phyloP scores from a whole-genome alignment of 2,797 vertebrate genomes.

The Sternotherus odoratus region DNA sequence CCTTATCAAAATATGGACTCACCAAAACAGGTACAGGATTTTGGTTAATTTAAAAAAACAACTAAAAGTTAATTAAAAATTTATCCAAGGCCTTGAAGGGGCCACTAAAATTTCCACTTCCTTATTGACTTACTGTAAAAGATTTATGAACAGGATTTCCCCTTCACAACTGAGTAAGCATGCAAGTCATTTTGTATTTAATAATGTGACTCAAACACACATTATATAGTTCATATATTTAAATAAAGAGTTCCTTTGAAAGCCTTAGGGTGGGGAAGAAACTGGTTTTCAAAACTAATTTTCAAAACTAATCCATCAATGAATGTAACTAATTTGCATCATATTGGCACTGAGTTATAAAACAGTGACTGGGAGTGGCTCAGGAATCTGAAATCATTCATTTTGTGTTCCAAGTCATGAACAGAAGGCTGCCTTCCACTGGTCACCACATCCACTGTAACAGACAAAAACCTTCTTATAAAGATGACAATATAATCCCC shows the following conservation, averaged over 20 bases:
- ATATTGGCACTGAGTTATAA: conserved; percentile 36
- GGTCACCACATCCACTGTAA: conserved; percentile 77
- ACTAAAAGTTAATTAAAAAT: not conserved
- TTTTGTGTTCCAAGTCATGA: conserved; percentile 65
- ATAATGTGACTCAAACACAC: not conserved
- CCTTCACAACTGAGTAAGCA: not conserved
- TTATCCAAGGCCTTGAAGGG: not conserved
- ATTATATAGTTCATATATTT: not conserved
- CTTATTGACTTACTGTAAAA: not conserved
- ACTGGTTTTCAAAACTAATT: conserved; percentile 12
- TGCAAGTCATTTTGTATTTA: not conserved
- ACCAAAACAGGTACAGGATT: not conserved
- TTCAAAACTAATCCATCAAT: conserved; percentile 23
- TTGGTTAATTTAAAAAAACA: too few relatives aligned
- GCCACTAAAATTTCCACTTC: not conserved
- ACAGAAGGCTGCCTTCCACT: conserved; percentile 68
- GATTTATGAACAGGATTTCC: not conserved
- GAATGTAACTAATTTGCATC: conserved; percentile 41
- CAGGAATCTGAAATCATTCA: conserved; percentile 62
- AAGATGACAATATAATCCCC: conserved; percentile 82
- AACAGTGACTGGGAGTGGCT: conserved; percentile 9
- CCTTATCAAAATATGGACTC: not conserved
- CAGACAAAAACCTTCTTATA: conserved; percentile 81
- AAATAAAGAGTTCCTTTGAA: conserved; percentile 19
- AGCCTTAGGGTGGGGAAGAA: conserved; percentile 13